phyloP scores from a whole-genome alignment of 2,113 vertebrate genomes.

The Apodemus sylvaticus region DNA sequence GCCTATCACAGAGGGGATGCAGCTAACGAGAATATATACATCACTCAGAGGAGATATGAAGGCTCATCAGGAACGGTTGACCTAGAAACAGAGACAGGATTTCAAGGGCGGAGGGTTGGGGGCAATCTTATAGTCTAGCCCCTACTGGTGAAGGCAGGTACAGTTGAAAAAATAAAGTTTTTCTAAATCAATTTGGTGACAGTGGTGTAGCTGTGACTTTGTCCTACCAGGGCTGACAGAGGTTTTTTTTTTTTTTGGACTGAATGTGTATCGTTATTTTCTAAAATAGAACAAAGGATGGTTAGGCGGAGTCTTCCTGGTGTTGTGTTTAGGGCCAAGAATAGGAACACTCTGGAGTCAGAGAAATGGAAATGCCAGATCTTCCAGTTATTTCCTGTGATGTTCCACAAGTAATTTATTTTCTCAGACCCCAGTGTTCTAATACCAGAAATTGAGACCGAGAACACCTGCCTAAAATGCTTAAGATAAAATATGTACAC shows the following conservation, averaged over 20 bases:
- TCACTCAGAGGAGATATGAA: slow-evolving; percentile 60
- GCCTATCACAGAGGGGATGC: slow-evolving; percentile 65
- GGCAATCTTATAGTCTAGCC: not conserved
- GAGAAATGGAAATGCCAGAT: slow-evolving; percentile 27
- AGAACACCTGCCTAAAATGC: not conserved
- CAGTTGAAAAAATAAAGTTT: slow-evolving; percentile 44
- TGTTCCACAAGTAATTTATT: not conserved
- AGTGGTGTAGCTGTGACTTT: slow-evolving; percentile 21
- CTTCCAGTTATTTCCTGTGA: slow-evolving; percentile 20
- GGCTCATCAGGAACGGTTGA: slow-evolving; percentile 68
- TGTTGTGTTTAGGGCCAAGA: not conserved
- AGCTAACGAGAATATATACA: slow-evolving; percentile 69
- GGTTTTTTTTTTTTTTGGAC: slow-evolving; percentile 19
- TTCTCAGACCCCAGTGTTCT: not conserved
- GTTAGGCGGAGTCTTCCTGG: not conserved
- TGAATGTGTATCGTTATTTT: not conserved
- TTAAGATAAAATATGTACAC: not conserved
- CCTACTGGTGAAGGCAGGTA: not conserved
- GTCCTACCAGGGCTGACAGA: not conserved
- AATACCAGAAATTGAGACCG: not conserved
- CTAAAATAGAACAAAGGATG: slow-evolving; percentile 60
- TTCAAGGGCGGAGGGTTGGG: slow-evolving; percentile 25
- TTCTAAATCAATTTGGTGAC: slow-evolving; percentile 59
- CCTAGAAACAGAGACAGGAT: slow-evolving; percentile 69
- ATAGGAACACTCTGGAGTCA: slow-evolving; percentile 23